These are phyloP conservation scores for Diadophis punctatus DNA, from an alignment of 2,113 vertebrate genomes.

Conservation along the genomic window DNA sequence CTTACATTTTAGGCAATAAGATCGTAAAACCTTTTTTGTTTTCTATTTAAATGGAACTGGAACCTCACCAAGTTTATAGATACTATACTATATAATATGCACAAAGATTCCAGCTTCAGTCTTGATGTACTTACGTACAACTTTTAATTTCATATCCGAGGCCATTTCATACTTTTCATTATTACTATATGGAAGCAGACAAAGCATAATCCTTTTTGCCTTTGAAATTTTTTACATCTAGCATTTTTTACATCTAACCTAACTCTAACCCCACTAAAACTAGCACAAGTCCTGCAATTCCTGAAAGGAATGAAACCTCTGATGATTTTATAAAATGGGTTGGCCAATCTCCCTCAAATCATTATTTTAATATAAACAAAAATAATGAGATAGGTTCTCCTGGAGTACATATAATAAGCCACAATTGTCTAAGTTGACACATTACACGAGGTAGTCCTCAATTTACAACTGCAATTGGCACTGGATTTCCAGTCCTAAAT, in stretches of 20 bases:
- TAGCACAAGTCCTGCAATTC: background rate
- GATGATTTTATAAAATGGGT: background rate
- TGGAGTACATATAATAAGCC: background rate
- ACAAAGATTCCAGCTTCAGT: background rate
- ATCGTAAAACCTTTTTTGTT: background rate
- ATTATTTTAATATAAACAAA: background rate
- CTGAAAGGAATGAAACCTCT: background rate
- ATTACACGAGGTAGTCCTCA: background rate
- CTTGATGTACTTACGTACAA: background rate
- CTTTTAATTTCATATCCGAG: background rate
- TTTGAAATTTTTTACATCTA: background rate
- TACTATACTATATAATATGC: background rate
- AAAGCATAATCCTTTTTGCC: background rate
- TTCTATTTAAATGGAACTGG: background rate
- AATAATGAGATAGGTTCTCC: background rate
- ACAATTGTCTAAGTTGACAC: background rate
- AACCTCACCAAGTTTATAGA: background rate
- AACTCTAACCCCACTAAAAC: background rate
- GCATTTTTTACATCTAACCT: background rate
- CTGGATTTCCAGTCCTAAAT: background rate
- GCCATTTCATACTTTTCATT: background rate
- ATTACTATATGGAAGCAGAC: background rate
- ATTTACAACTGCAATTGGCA: background rate
- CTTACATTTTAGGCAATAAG: background rate
- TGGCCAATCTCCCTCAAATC: background rate